Evolutionary conservation across 2,797 vertebrate genomes (phyloP), one percentile per base, ranked within the genome.

Genomic region (Amazonetta brasiliensis): DNA sequence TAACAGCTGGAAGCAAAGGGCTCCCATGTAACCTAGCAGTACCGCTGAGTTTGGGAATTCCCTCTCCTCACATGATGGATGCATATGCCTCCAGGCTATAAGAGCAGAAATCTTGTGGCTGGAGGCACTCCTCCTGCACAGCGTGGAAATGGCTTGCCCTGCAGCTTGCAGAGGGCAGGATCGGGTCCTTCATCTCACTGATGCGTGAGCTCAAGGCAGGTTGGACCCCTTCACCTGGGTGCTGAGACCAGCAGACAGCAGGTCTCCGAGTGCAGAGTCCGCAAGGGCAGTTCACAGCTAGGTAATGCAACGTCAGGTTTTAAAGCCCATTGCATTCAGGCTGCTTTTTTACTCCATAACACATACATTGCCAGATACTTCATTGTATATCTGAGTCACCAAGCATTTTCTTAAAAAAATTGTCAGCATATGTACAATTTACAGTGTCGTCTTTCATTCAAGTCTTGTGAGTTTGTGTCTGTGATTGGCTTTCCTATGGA

Each of bases 171-270:
- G 14, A 75, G 22, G 30, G 6, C 21, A 50, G 66, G 10, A 10
- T 43, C 22, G 17, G 0, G 2, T 16, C 23, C 33, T 56, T 84
- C 19, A 25, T 71, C 13, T 25, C 2, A 1, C 48, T 77, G 62
- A 64, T 37, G 22, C 0, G 0, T 12, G 54, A 74, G n/a, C 8
- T 2, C 9, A 39, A 35, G 46, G 74, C 22, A 81, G 50, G 30
- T 7, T 60, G 46, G 52, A 35, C 41, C 56, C 37, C 31, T 55
- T 64, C n/a, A n/a, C 16, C 39, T 20, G 21, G 10, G 5, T 5
- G 0, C 7, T 3, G 35, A 33, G 37, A 31, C 26, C 3, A 2
- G 30, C 28, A 22, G 26, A 8, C 44, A 50, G 44, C 50, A 31
- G 16, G 8, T 33, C 33, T 69, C n/a, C n/a, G 52, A 25, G 58